Conservation (phyloP, 2,888 invertebrate species). For the Pseudococcus jackbeardsleyi region DNA sequence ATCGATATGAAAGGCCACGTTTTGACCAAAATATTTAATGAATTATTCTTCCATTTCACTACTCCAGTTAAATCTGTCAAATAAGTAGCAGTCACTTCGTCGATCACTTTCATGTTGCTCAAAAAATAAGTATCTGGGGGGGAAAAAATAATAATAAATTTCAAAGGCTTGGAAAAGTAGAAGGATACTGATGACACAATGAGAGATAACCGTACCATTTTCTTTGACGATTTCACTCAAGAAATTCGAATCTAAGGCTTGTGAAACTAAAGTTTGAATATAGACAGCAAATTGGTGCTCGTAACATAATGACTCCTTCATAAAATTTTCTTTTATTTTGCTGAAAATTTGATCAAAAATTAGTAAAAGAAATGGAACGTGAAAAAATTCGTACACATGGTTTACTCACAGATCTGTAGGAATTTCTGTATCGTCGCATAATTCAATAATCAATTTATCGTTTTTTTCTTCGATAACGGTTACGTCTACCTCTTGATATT, state of each 20-base stretch:
- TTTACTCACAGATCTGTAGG: conserved; percentile 58
- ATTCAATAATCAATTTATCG: conserved; percentile 19
- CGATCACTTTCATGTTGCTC: conserved; percentile 86
- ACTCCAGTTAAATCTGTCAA: conserved; percentile 39
- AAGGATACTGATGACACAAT: not conserved
- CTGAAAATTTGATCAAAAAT: conserved; percentile 8
- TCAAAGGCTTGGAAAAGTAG: not conserved
- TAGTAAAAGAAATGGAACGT: too few relatives aligned
- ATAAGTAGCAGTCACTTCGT: conserved; percentile 77
- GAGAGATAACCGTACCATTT: conserved; percentile 76
- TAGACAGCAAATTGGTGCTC: conserved; percentile 83
- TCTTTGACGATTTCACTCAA: conserved; percentile 90
- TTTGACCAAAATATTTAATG: conserved; percentile 52
- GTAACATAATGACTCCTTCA: conserved; percentile 58
- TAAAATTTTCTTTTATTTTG: conserved; percentile 61
- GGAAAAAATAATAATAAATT: not conserved
- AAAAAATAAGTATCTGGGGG: conserved; percentile 91
- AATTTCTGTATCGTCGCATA: conserved; percentile 58
- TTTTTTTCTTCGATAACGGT: conserved; percentile 31
- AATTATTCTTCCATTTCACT: conserved; percentile 30
- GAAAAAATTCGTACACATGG: not conserved
- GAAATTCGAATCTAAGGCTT: conserved; percentile 90
- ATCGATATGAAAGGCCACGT: conserved; percentile 62
- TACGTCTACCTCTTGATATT: conserved; percentile 52
- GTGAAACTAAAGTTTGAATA: conserved; percentile 91